Conservation (phyloP, 2,797 vertebrate species). For the Betta splendens region DNA sequence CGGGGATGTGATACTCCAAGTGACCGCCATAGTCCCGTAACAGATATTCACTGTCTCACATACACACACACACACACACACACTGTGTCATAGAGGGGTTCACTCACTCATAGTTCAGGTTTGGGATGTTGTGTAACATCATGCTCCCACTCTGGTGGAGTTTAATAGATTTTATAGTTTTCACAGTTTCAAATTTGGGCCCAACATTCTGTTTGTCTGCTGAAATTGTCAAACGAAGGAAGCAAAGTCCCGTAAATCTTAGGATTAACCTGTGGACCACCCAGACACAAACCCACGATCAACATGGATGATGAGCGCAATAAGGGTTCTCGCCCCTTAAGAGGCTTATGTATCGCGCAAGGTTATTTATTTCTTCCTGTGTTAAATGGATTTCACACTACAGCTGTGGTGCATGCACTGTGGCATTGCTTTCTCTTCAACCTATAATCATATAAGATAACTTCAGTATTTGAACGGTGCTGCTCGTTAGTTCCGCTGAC, state of each 20-base stretch:
- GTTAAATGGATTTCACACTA: constrained; percentile 40
- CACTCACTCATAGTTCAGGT: no score
- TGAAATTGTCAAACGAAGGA: constrained; percentile 49
- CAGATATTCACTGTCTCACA: constrained; percentile 15
- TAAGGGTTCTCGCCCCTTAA: constrained; percentile 53
- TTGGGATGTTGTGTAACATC: no score
- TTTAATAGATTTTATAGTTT: no score
- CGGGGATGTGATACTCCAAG: constrained; percentile 6
- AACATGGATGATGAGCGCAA: constrained; percentile 57
- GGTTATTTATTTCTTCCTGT: constrained; percentile 44
- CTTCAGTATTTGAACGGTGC: no score
- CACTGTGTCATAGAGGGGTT: background rate
- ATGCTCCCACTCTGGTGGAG: no score
- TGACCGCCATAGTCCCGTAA: background rate
- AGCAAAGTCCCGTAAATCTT: constrained; percentile 54
- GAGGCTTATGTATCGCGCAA: constrained; percentile 62
- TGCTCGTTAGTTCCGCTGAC: no score
- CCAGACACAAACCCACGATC: constrained; percentile 36
- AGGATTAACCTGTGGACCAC: constrained; percentile 63
- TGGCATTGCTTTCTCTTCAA: constrained; percentile 18
- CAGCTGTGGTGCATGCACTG: constrained; percentile 8
- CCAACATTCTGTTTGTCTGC: constrained; percentile 34
- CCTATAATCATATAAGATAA: background rate
- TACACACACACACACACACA: background rate
- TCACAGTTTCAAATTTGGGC: constrained; percentile 57